Evolutionary conservation across 2,888 invertebrate genomes (phyloP).

Genomic region (Caenorhabditis auriculariae): DNA sequence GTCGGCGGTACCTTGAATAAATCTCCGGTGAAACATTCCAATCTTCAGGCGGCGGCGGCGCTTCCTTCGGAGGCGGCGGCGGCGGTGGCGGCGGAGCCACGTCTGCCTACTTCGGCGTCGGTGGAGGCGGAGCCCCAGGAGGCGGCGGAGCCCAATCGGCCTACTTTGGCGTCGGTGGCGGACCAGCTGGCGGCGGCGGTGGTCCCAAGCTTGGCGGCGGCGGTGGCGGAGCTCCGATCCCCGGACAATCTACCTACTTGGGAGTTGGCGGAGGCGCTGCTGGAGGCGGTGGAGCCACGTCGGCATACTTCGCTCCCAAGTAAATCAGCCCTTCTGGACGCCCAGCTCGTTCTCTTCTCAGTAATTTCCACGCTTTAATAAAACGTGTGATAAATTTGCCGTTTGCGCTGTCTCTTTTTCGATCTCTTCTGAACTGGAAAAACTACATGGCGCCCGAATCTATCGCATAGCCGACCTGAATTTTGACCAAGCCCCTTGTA

Average conservation of each 20-base stretch:
- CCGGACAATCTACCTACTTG: conserved; percentile 22
- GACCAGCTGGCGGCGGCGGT: conserved; percentile 9
- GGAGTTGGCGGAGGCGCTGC: conserved; percentile 37
- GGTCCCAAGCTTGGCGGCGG: no score
- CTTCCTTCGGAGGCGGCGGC: conserved; percentile 1
- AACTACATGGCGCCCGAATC: no score
- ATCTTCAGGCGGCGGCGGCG: not conserved
- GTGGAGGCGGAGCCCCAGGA: no score
- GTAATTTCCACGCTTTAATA: no score
- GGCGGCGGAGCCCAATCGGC: conserved; percentile 1
- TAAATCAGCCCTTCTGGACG: no score
- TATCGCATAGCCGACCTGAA: no score
- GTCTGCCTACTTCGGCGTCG: conserved; percentile 24
- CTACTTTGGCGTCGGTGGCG: conserved; percentile 35
- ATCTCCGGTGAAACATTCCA: not conserved
- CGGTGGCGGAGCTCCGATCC: conserved; percentile 4
- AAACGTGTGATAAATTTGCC: no score
- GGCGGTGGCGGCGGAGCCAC: conserved; percentile 23
- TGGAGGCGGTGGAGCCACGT: conserved; percentile 31
- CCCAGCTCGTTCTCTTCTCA: no score
- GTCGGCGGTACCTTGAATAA: conserved; percentile 7
- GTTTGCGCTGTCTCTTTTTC: no score
- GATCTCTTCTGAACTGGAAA: no score
- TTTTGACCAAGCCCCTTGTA: no score
- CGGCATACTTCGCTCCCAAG: conserved; percentile 50